phyloP scores from a whole-genome alignment of 2,797 vertebrate species.

The Microctenopoma stevenorrisi region DNA sequence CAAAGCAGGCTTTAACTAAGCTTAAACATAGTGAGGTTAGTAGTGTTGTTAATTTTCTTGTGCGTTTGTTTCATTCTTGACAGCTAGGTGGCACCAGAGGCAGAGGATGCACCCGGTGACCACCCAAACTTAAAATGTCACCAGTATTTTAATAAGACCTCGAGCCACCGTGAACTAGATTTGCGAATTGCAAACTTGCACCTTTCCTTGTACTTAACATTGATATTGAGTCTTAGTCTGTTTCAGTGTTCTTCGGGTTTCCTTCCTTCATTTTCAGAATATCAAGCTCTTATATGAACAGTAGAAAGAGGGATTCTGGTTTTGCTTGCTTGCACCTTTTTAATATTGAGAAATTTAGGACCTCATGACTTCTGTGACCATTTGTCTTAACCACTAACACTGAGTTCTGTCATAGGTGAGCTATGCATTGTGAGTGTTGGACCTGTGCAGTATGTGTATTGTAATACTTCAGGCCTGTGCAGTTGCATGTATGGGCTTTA shows the following conservation, averaged over 20 bases:
- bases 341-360: constrained; percentile 55
- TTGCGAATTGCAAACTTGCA: constrained; percentile 26
- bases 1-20: constrained; percentile 8
- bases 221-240: constrained; percentile 23
- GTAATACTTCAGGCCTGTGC: constrained; percentile 51
- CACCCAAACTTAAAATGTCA: constrained; percentile 32
- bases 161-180: constrained; percentile 16
- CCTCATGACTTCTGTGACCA: constrained; percentile 58
- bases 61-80: constrained; percentile 28
- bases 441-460: constrained; percentile 72
- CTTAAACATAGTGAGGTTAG: constrained; percentile 15
- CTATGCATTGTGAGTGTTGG: constrained; percentile 85
- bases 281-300: constrained; percentile 60
- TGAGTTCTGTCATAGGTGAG: constrained; percentile 73
- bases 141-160: constrained; percentile 55
- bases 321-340: constrained; percentile 51
- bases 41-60: constrained; percentile 25
- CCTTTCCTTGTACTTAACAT: constrained; percentile 21
- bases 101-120: constrained; percentile 7
- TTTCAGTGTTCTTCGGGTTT: constrained; percentile 29
- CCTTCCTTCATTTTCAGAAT: constrained; percentile 43
- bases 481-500: constrained; percentile 52
- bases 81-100: constrained; percentile 55
- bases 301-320: constrained; percentile 41
- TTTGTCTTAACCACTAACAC: constrained; percentile 81